phyloP scores from a whole-genome alignment of 2,797 vertebrate genomes.

The Chloroceryle amazona region DNA sequence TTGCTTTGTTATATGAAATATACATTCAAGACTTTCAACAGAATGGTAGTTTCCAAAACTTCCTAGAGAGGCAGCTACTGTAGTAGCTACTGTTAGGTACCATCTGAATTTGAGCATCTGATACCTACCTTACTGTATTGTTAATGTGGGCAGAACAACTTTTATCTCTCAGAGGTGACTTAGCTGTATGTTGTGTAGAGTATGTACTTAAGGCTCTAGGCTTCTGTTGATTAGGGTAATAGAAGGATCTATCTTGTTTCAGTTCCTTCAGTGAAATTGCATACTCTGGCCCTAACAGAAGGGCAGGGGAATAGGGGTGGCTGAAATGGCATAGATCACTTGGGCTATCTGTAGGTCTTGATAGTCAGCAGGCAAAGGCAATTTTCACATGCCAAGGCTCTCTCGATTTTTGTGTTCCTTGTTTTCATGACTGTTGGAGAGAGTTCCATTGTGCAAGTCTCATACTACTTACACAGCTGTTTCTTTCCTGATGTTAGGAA shows the following conservation, averaged over 20 bases:
- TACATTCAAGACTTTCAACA: neutral
- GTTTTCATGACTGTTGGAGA: neutral
- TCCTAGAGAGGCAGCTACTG: neutral
- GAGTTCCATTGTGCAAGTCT: neutral
- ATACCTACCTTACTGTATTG: neutral
- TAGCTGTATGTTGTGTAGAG: neutral
- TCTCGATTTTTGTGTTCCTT: neutral
- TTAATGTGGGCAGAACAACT: neutral
- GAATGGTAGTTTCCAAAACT: neutral
- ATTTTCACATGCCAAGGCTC: neutral
- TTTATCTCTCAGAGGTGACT: neutral
- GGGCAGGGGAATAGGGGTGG: neutral
- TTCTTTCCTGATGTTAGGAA: neutral
- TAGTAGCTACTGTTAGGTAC: neutral
- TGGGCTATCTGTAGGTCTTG: neutral
- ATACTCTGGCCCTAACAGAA: neutral
- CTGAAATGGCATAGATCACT: neutral
- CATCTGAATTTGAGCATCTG: neutral
- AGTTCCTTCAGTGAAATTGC: neutral
- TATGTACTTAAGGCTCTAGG: neutral
- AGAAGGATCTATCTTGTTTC: neutral
- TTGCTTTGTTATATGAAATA: neutral
- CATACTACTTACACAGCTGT: neutral
- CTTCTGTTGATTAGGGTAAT: neutral
- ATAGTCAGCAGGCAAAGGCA: neutral